Base-by-base conservation (phyloP, 1,140 invertebrate genomes). In the Aradophagus sp. region DNA sequence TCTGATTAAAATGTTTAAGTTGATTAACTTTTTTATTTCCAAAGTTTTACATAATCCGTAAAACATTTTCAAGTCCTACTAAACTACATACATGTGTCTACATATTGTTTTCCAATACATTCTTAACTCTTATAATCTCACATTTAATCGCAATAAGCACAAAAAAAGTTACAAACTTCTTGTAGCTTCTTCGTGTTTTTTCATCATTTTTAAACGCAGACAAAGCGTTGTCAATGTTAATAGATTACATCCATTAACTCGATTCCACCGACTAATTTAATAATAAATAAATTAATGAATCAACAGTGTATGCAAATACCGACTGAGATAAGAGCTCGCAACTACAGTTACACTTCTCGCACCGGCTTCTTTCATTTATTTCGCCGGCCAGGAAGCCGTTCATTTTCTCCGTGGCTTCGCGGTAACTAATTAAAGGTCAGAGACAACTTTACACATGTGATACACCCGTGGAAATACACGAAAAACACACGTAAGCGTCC, bases 371-470 rank as follows among this genome's bases (percentile, higher is more conserved):
- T 82, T 82, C 78, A 81, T 80, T 82, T 82, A 82, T 80, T 82
- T 81, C 80, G 47, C 53, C 63, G 65, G 59, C 74, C 80, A 80
- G 81, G 80, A 81, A 83, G 80, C 79, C 75, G 79, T 83, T 83
- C 74, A 77, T 83, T 80, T 73, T 72, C 29, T 72, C 34, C 41
- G 53, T 75, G 66, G 73, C 68, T 66, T 56, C 58, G 76, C 72
- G 74, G 78, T 77, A 81, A 80, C 78, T 83, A 83, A 83, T 83
- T 81, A 80, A 81, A 83, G 81, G 79, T 83, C 81, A 81, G 77
- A 73, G 50, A 48, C 58, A 15, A 52, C 76, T 77, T 77, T 59
- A 63, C 68, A 65, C 53, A 66, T 77, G 67, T 55, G 53, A 36
- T 66, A 50, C 59, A 53, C 70, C 50, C 62, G 62, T 47, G 58